phyloP scores from a whole-genome alignment of 2,888 invertebrate species.

The Unio pictorum region DNA sequence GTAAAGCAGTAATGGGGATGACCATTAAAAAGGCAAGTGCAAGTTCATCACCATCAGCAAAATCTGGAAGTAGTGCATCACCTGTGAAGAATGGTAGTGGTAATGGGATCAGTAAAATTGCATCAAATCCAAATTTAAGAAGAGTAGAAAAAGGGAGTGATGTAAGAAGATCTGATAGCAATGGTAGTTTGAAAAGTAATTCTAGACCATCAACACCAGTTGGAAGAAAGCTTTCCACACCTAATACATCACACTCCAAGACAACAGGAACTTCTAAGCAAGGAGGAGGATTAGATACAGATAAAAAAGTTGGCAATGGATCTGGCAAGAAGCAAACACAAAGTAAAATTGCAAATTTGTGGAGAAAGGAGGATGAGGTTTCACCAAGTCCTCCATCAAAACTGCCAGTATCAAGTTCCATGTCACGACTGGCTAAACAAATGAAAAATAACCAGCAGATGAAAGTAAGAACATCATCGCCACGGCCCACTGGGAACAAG shows the following conservation, averaged over 20 bases:
- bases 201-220: slow-evolving; percentile 55
- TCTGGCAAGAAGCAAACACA: slow-evolving; percentile 67
- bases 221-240: slow-evolving; percentile 25
- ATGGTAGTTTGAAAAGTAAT: slow-evolving; percentile 65
- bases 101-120: slow-evolving; percentile 26
- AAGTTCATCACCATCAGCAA: slow-evolving; percentile 36
- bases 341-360: slow-evolving; percentile 85
- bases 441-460: slow-evolving; percentile 8
- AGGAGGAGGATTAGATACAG: too few relatives aligned
- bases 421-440: too few relatives aligned
- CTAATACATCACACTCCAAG: slow-evolving; percentile 14
- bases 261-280: slow-evolving; percentile 6
- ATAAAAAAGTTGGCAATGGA: slow-evolving; percentile 17
- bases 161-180: slow-evolving; percentile 55
- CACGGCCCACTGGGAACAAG: slow-evolving; percentile 22
- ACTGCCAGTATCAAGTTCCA: slow-evolving; percentile 41
- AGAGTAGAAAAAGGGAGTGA: slow-evolving; percentile 29
- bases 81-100: slow-evolving; percentile 48
- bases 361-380: slow-evolving; percentile 79
- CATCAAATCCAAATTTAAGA: slow-evolving; percentile 38
- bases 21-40: slow-evolving; percentile 31
- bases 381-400: slow-evolving; percentile 34
- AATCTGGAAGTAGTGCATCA: slow-evolving; percentile 47
- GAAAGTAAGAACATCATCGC: slow-evolving; percentile 10
- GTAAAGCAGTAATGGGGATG: slow-evolving; percentile 36